Evolutionary conservation across 2,797 vertebrate species (phyloP), one percentile per base, ranked within the genome.

Genomic region (Dipus sagitta): DNA sequence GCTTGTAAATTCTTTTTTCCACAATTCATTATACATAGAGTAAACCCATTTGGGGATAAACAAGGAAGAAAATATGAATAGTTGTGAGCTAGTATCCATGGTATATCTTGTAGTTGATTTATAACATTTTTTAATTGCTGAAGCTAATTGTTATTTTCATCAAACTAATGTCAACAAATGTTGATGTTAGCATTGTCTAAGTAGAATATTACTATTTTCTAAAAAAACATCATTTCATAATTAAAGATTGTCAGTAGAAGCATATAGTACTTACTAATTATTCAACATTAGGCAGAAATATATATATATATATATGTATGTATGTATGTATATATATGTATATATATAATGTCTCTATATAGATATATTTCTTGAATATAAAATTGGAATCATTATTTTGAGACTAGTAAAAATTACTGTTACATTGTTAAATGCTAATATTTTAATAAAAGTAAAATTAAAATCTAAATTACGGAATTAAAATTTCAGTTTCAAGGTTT

Each of bases 381-480:
- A 84, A 91, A 60, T 84, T 87, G 76, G n/a, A 93, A 84, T 74
- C 92, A 80, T 83, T 77, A 64, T 20, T 75, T 71, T 54, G 71
- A 65, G 54, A 52, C 64, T 84, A 18, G 23, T 92, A 71, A 91
- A 81, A 34, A 74, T 32, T 20, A 11, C 83, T 23, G 28, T 89
- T 74, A 88, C 79, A 76, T 83, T 94, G 67, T 86, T 54, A 10
- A 10, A 76, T 67, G 26, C 1, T 89, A 86, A 90, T 17, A 64
- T 81, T 62, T 70, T 18, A 78, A 2, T 76, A 87, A 91, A 68
- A 34, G 38, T 67, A 28, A 7, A 38, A 62, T 65, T 58, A 60
- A 86, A 87, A 74, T 65, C 17, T 52, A 10, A 62, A 14, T 4
- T 85, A 90, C 94, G 78, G 38, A 94, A 79, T 91, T 83, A 62